Evolutionary conservation across 2,797 vertebrate genomes (phyloP), one percentile per base, ranked within the genome.

Genomic region (Lacerta agilis): DNA sequence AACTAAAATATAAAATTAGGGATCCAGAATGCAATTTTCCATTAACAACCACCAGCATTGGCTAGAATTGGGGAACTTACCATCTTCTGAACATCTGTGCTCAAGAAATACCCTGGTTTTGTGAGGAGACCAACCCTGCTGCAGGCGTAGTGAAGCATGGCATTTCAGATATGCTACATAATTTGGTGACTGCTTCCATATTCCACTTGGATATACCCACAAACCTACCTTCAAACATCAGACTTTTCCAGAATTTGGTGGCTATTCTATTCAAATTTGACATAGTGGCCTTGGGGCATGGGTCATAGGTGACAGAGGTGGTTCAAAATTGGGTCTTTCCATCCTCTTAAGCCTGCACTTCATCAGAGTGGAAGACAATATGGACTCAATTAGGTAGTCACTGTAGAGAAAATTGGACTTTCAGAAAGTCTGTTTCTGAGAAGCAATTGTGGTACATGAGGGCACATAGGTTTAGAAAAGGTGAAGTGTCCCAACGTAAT

Each of bases 331-430:
- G 43, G 61, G 15, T 45, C 29, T 17, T 78, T 86, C 41, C 17
- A 33, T 67, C 36, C 41, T 49, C 78, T 67, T 67, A 67, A 78
- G 78, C 61, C 17, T 49, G 7, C 10, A 5, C 41, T n/a, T 86
- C 58, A 49, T 69, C 61, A 67, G 64, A 69, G 10, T 79, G n/a
- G 29, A 20, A 49, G 29, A 9, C 41, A 79, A 86, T 86, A 49
- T 86, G 64, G 84, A 33, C n/a, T 45, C 43, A 79, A 86, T 86
- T 69, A 86, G 29, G 41, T 79, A 79, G 58, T 64, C 41, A 45
- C 38, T 69, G 75, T 15, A 66, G 41, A 86, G 75, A 79, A 86
- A 86, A 86, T 69, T 49, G 67, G 43, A n/a, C 29, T 49, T 49
- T 10, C 61, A 33, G 41, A 33, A 71, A 83, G 69, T 33, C 41